A percentile compares a stretch with the other conserved stretches of the same genome.
phyloP scores from a whole-genome alignment of 2,888 invertebrate genomes.

The Nephrotoma flavescens region DNA sequence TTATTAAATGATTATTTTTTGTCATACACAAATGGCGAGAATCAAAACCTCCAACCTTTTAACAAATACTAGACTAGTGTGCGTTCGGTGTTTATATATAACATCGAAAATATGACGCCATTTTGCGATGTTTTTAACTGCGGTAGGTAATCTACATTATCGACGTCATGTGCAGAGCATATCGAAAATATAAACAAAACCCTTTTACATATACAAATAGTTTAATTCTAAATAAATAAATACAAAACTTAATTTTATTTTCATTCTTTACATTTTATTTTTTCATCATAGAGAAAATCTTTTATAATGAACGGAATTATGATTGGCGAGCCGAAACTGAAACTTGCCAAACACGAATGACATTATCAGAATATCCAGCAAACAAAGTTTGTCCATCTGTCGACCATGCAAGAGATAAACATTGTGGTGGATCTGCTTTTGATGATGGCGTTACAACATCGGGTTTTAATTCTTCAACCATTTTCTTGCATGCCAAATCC shows the following conservation, averaged over 20 bases:
- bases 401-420: conserved; percentile 96
- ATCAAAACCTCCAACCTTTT: neutral
- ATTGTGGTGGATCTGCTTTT: conserved; percentile 88
- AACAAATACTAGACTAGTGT: neutral
- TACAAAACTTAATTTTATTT: neutral
- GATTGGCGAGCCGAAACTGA: conserved; percentile 63
- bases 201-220: neutral
- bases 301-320: neutral
- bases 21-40: neutral
- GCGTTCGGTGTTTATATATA: neutral
- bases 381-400: conserved; percentile 98
- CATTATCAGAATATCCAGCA: conserved; percentile 96
- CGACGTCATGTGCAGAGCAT: neutral
- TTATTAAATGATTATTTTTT: neutral
- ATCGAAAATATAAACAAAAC: neutral
- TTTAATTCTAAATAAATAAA: neutral
- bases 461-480: conserved; percentile 96
- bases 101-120: neutral
- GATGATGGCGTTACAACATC: conserved; percentile 71
- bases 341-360: conserved; percentile 98
- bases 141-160: neutral
- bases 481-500: conserved; percentile 99
- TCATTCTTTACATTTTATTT: neutral
- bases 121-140: neutral
- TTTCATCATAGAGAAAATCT: neutral